These are phyloP conservation scores for Drosophila dives DNA, from an alignment of 2,888 invertebrate genomes.

Conservation along the genomic window DNA sequence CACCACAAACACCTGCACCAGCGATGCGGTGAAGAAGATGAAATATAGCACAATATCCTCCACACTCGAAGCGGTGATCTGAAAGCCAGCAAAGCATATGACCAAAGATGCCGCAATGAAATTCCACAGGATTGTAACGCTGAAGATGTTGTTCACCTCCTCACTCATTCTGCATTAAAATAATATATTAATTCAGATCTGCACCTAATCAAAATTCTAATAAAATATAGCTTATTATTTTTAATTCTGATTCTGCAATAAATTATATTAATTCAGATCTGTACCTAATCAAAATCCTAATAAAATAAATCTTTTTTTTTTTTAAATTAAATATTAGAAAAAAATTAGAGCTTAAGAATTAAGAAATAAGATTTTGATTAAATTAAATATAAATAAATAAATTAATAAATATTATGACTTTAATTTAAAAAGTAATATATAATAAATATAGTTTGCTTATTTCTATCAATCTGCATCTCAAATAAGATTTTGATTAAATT, in stretches of 20 bases:
- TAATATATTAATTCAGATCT: background rate
- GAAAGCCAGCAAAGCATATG: slow-evolving; percentile 83
- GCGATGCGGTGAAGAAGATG: slow-evolving; percentile 77
- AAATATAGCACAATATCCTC: slow-evolving; percentile 77
- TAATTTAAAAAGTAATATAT: too few relatives aligned
- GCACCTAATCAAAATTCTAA: background rate
- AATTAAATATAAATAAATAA: too few relatives aligned
- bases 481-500: too few relatives aligned
- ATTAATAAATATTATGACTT: too few relatives aligned
- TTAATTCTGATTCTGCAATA: slow-evolving; percentile 63
- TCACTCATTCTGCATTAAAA: slow-evolving; percentile 61
- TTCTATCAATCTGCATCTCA: too few relatives aligned
- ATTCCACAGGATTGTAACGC: slow-evolving; percentile 79
- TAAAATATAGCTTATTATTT: background rate
- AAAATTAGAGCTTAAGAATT: too few relatives aligned
- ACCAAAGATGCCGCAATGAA: slow-evolving; percentile 82
- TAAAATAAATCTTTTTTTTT: background rate
- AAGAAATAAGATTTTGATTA: too few relatives aligned
- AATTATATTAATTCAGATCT: background rate
- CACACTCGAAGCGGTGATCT: slow-evolving; percentile 75
- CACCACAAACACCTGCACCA: slow-evolving; percentile 80
- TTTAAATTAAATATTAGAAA: too few relatives aligned
- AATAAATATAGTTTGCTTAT: too few relatives aligned
- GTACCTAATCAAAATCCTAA: background rate
- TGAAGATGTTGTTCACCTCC: slow-evolving; percentile 74